Base-by-base conservation (phyloP, 2,797 vertebrate species). In the Myotis myotis region DNA sequence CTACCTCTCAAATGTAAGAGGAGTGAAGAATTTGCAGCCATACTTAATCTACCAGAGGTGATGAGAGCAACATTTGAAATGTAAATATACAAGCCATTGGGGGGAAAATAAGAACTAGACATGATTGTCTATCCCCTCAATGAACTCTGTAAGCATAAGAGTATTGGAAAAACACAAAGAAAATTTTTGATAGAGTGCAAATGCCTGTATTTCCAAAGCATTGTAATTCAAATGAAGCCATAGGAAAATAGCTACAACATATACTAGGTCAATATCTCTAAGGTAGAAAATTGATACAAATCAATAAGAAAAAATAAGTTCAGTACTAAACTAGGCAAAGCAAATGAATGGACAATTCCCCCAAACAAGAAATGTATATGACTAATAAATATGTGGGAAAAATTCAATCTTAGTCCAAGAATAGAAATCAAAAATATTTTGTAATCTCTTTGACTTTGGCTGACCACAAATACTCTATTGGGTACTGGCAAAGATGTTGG, bases 371-470 rank as follows among this genome's bases (percentile, higher is more conserved):
- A 76, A 87, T 72, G 2, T 36, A 70, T 16, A 20, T 78, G 28
- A 86, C 41, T 71, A 70, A 90, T 68, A 85, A 87, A 64, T 53
- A 23, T 0, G 6, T 8, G 12, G 38, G 55, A 71, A 89, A 82
- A 68, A n/a, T 64, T 71, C 28, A 75, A 83, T 44, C 10, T 60
- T 55, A 89, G 30, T 88, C 86, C 28, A 89, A 87, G 93, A 93
- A 53, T 76, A 68, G 87, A 96, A 79, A 94, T 47, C 47, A 80
- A 93, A 84, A 22, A 23, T 89, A 75, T 60, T 91, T 71, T 79
- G 83, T n/a, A 89, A 80, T 83, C 51, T 66, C 64, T 47, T 80
- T 53, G 72, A 91, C 30, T 93, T 93, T 71, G 44, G 22, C 22
- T 83, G 25, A 89, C 78, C 57, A 89, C 87, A 75, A 87, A 78